phyloP scores from a whole-genome alignment of 2,888 invertebrate species.

The Graphium colonna region DNA sequence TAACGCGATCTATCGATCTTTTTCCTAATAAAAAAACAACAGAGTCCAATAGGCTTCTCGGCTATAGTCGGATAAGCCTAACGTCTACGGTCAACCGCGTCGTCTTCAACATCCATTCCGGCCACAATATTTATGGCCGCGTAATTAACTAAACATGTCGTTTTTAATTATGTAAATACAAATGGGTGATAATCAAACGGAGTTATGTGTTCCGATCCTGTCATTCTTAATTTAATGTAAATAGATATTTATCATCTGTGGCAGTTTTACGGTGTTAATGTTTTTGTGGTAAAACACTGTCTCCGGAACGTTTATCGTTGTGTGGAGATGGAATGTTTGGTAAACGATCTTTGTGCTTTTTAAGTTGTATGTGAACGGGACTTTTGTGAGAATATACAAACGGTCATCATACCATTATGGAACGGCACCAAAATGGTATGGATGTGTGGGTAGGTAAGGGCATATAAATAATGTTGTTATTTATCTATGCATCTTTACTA shows the following conservation, averaged over 20 bases:
- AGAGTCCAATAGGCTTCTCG: slow-evolving; percentile 55
- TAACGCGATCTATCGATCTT: slow-evolving; percentile 78
- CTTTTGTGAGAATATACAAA: slow-evolving; percentile 47
- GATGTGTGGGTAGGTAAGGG: slow-evolving; percentile 82
- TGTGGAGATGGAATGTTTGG: slow-evolving; percentile 47
- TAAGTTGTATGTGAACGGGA: slow-evolving; percentile 40
- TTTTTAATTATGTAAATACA: slow-evolving; percentile 75
- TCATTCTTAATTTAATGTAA: slow-evolving; percentile 71
- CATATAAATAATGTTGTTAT: slow-evolving; percentile 42
- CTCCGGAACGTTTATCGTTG: slow-evolving; percentile 43
- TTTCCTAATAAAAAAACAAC: slow-evolving; percentile 68
- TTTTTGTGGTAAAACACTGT: slow-evolving; percentile 45
- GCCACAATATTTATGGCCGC: slow-evolving; percentile 68
- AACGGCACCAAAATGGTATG: slow-evolving; percentile 80
- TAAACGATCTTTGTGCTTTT: slow-evolving; percentile 41
- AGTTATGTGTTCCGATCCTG: slow-evolving; percentile 68
- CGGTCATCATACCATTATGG: slow-evolving; percentile 74
- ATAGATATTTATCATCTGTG: slow-evolving; percentile 71
- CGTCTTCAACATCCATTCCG: slow-evolving; percentile 53
- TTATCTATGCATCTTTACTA: slow-evolving; percentile 21
- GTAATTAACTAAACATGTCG: slow-evolving; percentile 74
- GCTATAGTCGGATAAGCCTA: slow-evolving; percentile 66
- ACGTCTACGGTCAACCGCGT: slow-evolving; percentile 69
- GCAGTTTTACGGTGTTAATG: slow-evolving; percentile 62
- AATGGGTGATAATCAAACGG: slow-evolving; percentile 73